Conservation (phyloP, 2,113 vertebrate species). For the Rousettus leschenaultii region DNA sequence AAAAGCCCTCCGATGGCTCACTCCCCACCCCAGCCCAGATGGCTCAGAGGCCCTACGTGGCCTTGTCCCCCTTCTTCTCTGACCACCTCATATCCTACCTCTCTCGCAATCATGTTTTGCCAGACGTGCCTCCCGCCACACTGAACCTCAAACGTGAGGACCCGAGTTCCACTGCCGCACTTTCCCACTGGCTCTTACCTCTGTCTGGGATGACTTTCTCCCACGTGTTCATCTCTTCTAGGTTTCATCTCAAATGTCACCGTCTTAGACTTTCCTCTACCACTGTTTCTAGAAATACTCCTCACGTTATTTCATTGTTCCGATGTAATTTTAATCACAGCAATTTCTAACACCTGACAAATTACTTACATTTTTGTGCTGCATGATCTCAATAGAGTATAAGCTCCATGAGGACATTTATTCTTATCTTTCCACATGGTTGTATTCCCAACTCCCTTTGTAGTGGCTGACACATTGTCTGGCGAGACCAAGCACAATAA, state of each 20-base stretch:
- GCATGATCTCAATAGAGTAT: not conserved
- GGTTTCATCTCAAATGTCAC: not conserved
- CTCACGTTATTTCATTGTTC: not conserved
- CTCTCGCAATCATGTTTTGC: not conserved
- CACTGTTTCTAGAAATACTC: not conserved
- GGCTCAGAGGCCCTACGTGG: not conserved
- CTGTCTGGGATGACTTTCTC: not conserved
- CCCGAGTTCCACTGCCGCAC: not conserved
- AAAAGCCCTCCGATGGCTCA: too few species aligned
- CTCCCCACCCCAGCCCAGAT: not conserved
- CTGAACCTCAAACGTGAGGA: not conserved
- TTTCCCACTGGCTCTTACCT: not conserved
- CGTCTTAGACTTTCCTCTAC: not conserved
- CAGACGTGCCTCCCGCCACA: not conserved
- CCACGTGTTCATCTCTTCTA: not conserved
- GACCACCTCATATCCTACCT: not conserved
- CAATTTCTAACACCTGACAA: not conserved
- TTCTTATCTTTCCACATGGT: not conserved
- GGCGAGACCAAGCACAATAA: not conserved
- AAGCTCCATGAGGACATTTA: not conserved
- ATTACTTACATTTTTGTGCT: not conserved
- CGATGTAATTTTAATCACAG: not conserved
- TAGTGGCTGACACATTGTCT: not conserved
- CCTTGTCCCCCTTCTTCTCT: not conserved
- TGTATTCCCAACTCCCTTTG: not conserved